Percentiles rank a stretch among this genome's conserved stretches.
Conservation (phyloP, 2,888 invertebrate species). For the Callosobruchus maculatus region DNA sequence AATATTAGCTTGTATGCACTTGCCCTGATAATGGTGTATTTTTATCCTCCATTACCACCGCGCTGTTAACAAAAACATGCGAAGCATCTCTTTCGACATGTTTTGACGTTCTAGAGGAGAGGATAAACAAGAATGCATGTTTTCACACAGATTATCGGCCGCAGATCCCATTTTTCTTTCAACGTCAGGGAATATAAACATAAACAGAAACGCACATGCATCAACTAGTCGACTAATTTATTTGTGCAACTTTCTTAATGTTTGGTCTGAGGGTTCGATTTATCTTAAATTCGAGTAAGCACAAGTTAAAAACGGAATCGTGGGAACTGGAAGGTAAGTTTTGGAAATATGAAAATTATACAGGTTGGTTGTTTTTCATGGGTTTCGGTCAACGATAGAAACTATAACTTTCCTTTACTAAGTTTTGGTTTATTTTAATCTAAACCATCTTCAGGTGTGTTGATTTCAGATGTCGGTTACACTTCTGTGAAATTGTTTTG, state of each 20-base stretch:
- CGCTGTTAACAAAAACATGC: neutral
- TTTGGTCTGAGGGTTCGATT: neutral
- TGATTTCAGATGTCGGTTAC: too few relatives aligned
- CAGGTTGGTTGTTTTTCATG: too few relatives aligned
- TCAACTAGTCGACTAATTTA: neutral
- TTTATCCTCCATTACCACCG: neutral
- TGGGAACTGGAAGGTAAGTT: neutral
- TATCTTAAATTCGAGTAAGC: neutral
- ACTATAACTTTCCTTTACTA: too few relatives aligned
- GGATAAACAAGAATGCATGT: neutral
- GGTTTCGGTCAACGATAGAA: too few relatives aligned
- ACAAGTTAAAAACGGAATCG: neutral
- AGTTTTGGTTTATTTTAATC: too few relatives aligned
- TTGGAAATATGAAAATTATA: neutral
- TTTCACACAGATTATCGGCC: neutral
- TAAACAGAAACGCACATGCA: neutral
- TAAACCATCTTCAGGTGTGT: too few relatives aligned
- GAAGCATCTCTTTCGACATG: neutral
- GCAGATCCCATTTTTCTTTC: neutral
- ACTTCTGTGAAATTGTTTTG: too few relatives aligned
- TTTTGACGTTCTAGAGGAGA: neutral
- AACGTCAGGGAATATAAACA: neutral
- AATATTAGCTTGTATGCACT: neutral
- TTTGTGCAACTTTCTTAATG: neutral
- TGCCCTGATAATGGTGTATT: neutral